Percentiles rank a stretch among this genome's conserved stretches.
phyloP scores from a whole-genome alignment of 2,797 vertebrate species.

The Pteropus rufus region DNA sequence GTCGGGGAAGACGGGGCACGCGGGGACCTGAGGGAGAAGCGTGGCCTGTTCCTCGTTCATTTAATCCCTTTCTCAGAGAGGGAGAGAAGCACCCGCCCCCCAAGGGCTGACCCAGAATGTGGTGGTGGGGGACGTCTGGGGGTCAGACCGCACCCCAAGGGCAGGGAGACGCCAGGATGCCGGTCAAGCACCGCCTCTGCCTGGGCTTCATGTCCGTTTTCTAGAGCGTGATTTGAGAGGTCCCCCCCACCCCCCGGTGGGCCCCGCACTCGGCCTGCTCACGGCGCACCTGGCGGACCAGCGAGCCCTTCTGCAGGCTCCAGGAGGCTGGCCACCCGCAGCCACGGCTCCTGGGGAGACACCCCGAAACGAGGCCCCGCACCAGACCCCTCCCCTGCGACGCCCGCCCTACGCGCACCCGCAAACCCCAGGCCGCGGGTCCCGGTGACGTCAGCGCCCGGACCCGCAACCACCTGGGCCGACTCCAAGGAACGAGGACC shows the following conservation, averaged over 20 bases:
- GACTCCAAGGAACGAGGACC: neutral
- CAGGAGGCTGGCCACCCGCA: neutral
- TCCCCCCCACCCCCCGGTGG: too few species aligned
- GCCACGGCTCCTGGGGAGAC: neutral
- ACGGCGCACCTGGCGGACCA: fast-evolving
- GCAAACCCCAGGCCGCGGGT: too few species aligned
- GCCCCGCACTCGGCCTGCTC: neutral
- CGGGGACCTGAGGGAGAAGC: neutral
- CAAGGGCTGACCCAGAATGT: neutral
- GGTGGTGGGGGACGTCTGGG: neutral
- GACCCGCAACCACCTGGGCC: neutral
- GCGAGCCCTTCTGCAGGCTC: neutral
- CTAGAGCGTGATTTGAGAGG: neutral
- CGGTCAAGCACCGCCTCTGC: neutral
- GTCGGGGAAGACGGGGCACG: fast-evolving
- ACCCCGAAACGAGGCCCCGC: too few species aligned
- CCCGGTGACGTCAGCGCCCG: neutral
- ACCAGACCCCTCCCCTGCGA: too few species aligned
- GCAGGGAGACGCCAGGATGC: neutral
- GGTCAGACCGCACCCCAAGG: neutral
- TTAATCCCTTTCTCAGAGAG: neutral
- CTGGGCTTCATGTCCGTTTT: neutral
- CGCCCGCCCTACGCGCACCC: fast-evolving
- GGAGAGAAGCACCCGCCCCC: neutral
- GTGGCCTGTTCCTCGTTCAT: fast-evolving